Evolutionary conservation across 2,797 vertebrate genomes (phyloP).

Genomic region (Telmatherina bonti): DNA sequence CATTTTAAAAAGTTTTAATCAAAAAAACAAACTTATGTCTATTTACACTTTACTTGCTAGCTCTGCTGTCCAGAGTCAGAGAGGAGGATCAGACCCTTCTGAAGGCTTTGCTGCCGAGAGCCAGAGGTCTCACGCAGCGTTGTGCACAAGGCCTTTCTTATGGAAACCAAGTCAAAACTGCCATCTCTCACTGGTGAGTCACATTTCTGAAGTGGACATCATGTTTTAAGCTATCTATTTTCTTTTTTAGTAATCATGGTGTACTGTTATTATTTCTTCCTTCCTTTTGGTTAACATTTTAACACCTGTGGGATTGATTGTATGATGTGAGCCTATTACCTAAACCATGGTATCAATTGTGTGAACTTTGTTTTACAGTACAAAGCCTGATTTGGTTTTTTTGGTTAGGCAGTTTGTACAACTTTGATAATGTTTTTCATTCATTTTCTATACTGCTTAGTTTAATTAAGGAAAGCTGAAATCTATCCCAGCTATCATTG

Average conservation of each 20-base stretch:
- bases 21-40: constrained; percentile 1
- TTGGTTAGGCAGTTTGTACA: neutral
- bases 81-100: constrained; percentile 80
- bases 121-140: constrained; percentile 70
- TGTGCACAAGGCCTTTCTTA: constrained; percentile 75
- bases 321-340: neutral
- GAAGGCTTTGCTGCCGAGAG: constrained; percentile 76
- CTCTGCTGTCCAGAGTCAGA: constrained; percentile 72
- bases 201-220: constrained; percentile 13
- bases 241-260: neutral
- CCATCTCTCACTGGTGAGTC: constrained; percentile 83
- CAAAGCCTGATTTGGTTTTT: neutral
- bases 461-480: no score
- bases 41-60: constrained; percentile 56
- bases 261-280: neutral
- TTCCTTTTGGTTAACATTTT: neutral
- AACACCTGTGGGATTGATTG: neutral
- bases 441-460: no score
- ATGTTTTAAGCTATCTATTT: neutral
- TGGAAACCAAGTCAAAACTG: constrained; percentile 74
- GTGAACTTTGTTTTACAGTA: neutral
- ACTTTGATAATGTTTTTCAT: no score
- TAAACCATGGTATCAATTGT: neutral
- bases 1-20: neutral
- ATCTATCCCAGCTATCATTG: no score